Evolutionary conservation across 2,888 invertebrate species (phyloP), one percentile per base, ranked within the genome.

Genomic region (Euzetes globulus): DNA sequence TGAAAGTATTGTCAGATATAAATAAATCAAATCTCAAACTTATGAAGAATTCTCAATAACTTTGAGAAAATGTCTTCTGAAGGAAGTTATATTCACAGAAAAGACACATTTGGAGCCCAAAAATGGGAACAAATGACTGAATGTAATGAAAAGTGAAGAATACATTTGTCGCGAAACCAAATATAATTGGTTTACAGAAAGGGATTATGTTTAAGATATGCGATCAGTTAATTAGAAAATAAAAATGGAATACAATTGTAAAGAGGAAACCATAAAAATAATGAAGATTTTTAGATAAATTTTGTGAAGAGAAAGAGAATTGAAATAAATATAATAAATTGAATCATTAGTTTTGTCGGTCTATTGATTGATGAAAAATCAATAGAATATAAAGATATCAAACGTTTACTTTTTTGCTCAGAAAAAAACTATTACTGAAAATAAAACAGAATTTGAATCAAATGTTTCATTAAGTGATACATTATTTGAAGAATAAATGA

Each of bases 341-440:
- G 3, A 15, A 47, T 41, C 41, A 47, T 47, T 47, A 47, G 58
- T 27, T 58, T 58, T 58, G 22, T 4, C 22, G 4, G n/a, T 19
- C 22, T 13, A 58, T 7, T 58, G 58, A 58, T 58, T 58, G 58
- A 58, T 58, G 11, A 4, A 7, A 58, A 58, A 25, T 27, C 58
- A 27, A 58, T 58, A 58, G 4, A 58, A 52, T 52, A 58, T 22
- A 58, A 58, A 58, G 4, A 58, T 58, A 58, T 58, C 58, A 58
- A 25, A 58, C 15, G 22, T 58, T 58, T 22, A 58, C 5, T 22
- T 5, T 6, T 58, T 25, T 19, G 13, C 3, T 47, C 6, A 41
- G 52, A 7, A 11, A 22, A 58, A 58, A 25, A 7, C 58, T 9
- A 25, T 58, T 58, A 7, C 4, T 7, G 5, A 58, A 22, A 22